These are phyloP conservation scores for Phthorimaea operculella DNA, from an alignment of 1,140 invertebrate species.

Conservation along the genomic window DNA sequence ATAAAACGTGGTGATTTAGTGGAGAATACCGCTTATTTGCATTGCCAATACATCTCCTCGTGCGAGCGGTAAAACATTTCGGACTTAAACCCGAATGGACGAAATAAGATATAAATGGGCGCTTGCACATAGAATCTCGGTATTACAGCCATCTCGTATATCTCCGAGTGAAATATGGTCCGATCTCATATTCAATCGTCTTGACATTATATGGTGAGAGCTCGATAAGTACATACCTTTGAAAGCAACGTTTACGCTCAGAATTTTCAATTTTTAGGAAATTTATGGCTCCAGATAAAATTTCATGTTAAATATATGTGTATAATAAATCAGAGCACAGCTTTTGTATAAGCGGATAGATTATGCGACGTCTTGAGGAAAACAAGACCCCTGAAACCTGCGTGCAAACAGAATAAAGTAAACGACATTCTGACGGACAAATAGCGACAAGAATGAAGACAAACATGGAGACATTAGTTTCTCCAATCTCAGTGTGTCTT, in stretches of 20 bases:
- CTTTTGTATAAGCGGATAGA: slow-evolving; percentile 13
- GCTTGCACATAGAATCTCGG: slow-evolving; percentile 34
- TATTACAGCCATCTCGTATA: slow-evolving; percentile 43
- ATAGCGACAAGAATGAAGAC: slow-evolving; percentile 3
- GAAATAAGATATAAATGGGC: slow-evolving; percentile 50
- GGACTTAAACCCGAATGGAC: slow-evolving; percentile 46
- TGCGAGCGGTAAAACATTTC: slow-evolving; percentile 38
- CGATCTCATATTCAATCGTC: slow-evolving; percentile 36
- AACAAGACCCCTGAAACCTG: background rate
- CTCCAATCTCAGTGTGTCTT: background rate
- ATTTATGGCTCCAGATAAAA: slow-evolving; percentile 28
- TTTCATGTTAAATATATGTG: slow-evolving; percentile 21
- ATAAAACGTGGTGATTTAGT: slow-evolving; percentile 49
- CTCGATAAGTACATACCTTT: background rate
- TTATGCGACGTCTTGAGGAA: slow-evolving; percentile 21
- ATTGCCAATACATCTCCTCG: slow-evolving; percentile 45
- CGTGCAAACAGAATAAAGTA: slow-evolving; percentile 1
- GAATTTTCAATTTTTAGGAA: slow-evolving; percentile 25
- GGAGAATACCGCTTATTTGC: slow-evolving; percentile 56
- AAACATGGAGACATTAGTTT: slow-evolving; percentile 1
- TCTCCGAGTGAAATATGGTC: slow-evolving; percentile 43
- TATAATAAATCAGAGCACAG: slow-evolving; percentile 19
- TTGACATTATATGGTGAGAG: slow-evolving; percentile 26
- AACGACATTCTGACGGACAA: slow-evolving; percentile 3
- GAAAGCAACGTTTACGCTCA: slow-evolving; percentile 18